phyloP scores from a whole-genome alignment of 2,888 invertebrate species.

The Drosophila kuntzei region DNA sequence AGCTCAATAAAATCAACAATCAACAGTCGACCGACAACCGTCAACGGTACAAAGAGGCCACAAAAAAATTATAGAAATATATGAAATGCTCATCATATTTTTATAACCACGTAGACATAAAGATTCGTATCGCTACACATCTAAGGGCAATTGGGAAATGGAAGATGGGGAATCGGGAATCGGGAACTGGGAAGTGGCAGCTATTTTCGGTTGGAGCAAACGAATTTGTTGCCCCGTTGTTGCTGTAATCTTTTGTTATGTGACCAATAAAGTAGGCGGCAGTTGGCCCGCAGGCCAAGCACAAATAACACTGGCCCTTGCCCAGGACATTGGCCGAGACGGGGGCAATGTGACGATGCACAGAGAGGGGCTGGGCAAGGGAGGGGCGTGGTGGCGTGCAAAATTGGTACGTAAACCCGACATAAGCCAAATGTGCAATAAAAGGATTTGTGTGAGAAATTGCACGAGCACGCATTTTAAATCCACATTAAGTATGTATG shows the following conservation, averaged over 20 bases:
- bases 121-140: slow-evolving; percentile 67
- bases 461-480: slow-evolving; percentile 82
- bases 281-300: slow-evolving; percentile 58
- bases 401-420: slow-evolving; percentile 77
- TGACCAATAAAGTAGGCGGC: slow-evolving; percentile 81
- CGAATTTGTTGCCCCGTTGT: slow-evolving; percentile 55
- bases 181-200: slow-evolving; percentile 9
- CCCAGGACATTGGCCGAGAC: slow-evolving; percentile 48
- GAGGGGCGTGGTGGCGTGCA: slow-evolving; percentile 43
- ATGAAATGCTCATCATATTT: slow-evolving; percentile 81
- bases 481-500: slow-evolving; percentile 78
- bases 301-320: slow-evolving; percentile 50
- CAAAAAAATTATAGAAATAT: slow-evolving; percentile 38
- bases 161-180: slow-evolving; percentile 3
- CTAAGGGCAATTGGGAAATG: slow-evolving; percentile 19
- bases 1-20: slow-evolving; percentile 64
- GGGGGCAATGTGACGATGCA: slow-evolving; percentile 40
- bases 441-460: slow-evolving; percentile 82
- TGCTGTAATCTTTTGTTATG: slow-evolving; percentile 81
- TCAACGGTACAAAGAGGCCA: slow-evolving; percentile 23
- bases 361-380: neutral
- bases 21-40: slow-evolving; percentile 39
- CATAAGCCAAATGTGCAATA: slow-evolving; percentile 82
- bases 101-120: slow-evolving; percentile 81
- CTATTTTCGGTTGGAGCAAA: slow-evolving; percentile 30